Evolutionary conservation across 2,797 vertebrate genomes (phyloP).

Genomic region (Aulostomus chinensis): DNA sequence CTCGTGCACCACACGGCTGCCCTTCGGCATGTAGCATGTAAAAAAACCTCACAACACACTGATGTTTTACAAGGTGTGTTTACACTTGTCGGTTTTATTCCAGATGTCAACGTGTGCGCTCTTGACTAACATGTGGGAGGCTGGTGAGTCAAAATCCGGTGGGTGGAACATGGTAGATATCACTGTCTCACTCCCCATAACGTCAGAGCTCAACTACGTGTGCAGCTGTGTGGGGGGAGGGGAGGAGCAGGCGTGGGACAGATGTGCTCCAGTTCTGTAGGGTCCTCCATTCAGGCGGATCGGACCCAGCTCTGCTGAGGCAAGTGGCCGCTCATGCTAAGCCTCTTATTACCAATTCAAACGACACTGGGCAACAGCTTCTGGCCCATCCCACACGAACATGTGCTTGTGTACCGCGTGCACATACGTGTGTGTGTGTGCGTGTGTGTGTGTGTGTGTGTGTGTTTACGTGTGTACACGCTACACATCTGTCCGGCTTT

Average conservation of each 20-base stretch:
- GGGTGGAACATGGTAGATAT: neutral
- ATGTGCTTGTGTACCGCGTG: neutral
- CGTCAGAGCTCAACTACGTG: neutral
- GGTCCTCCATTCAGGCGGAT: slow-evolving; percentile 26
- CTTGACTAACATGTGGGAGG: neutral
- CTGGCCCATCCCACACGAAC: slow-evolving; percentile 21
- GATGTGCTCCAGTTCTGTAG: slow-evolving; percentile 52
- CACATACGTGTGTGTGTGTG: neutral
- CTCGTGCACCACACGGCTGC: too few species aligned
- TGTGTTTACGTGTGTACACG: neutral
- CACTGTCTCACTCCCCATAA: neutral
- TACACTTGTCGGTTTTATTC: neutral
- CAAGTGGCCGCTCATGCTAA: slow-evolving; percentile 72
- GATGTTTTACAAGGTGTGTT: neutral
- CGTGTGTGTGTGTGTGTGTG: neutral
- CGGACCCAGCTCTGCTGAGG: slow-evolving; percentile 28
- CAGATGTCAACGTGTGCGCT: slow-evolving; percentile 1
- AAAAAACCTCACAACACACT: neutral
- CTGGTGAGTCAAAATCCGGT: neutral
- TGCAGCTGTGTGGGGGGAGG: slow-evolving; percentile 36
- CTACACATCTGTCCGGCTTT: slow-evolving; percentile 10
- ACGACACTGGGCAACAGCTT: slow-evolving; percentile 50
- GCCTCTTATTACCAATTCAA: slow-evolving; percentile 70
- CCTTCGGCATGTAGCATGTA: too few species aligned
- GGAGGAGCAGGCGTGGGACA: slow-evolving; percentile 48